Evolutionary conservation across 2,113 vertebrate genomes (phyloP).

Genomic region (Zosterops borbonicus): DNA sequence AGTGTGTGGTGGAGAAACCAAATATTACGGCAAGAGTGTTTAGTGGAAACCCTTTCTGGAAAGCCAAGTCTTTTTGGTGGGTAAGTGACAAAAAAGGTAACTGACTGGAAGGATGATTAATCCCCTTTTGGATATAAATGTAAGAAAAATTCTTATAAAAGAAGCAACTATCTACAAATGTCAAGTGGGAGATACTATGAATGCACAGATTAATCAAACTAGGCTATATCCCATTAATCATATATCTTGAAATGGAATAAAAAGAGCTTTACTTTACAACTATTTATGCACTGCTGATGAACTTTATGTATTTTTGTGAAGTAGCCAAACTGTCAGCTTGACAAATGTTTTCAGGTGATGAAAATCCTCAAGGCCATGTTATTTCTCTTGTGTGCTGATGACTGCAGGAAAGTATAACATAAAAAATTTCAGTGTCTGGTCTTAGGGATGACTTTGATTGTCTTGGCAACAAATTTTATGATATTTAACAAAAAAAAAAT

Average conservation of each 20-base stretch:
- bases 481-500: background rate
- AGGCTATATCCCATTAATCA: conserved; percentile 45
- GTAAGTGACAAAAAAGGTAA: conserved; percentile 1
- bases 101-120: background rate
- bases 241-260: background rate
- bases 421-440: conserved; percentile 40
- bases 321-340: conserved; percentile 67
- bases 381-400: conserved; percentile 1
- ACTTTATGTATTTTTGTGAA: conserved; percentile 59
- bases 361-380: conserved; percentile 19
- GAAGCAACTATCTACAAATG: background rate
- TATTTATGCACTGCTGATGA: conserved; percentile 11
- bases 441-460: conserved; percentile 27
- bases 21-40: background rate
- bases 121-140: conserved; percentile 8
- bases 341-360: conserved; percentile 52
- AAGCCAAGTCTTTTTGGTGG: background rate
- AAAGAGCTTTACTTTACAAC: conserved; percentile 23
- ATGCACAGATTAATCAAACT: conserved; percentile 54
- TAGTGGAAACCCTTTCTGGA: background rate
- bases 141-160: conserved; percentile 23
- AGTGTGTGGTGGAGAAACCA: background rate
- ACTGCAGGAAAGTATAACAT: conserved; percentile 12
- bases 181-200: conserved; percentile 9
- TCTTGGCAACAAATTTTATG: background rate